A percentile compares a stretch with the other conserved stretches of the same genome.
Evolutionary conservation across 1,140 invertebrate genomes (phyloP).

Genomic region (Zophobas morio): DNA sequence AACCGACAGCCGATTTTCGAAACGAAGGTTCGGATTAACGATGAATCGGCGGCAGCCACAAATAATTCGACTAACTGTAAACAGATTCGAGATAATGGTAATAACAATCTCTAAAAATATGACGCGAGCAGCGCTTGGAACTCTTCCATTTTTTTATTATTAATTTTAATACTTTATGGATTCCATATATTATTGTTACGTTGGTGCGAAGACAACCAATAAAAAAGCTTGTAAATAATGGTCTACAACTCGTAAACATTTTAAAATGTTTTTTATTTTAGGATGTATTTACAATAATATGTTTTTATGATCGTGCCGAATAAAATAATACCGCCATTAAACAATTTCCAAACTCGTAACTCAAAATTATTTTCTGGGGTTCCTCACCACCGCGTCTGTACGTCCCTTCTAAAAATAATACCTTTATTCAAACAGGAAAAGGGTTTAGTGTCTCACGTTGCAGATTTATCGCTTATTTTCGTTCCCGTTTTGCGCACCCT

Average conservation of each 20-base stretch:
- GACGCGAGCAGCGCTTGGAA: constrained; percentile 20
- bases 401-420: constrained; percentile 20
- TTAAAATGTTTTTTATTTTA: constrained; percentile 41
- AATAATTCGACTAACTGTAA: constrained; percentile 26
- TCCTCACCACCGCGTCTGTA: neutral
- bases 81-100: constrained; percentile 37
- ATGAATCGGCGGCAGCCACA: neutral
- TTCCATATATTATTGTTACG: constrained; percentile 40
- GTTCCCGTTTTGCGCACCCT: constrained; percentile 8
- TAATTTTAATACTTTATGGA: constrained; percentile 37
- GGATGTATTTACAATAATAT: constrained; percentile 20
- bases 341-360: neutral
- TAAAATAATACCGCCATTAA: constrained; percentile 20
- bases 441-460: constrained; percentile 34
- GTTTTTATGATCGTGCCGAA: constrained; percentile 17
- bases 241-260: constrained; percentile 28
- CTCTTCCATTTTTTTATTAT: constrained; percentile 42
- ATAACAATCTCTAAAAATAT: constrained; percentile 43
- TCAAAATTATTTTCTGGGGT: constrained; percentile 10
- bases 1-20: constrained; percentile 13
- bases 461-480: constrained; percentile 42
- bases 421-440: constrained; percentile 31
- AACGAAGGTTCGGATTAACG: constrained; percentile 10
- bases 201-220: constrained; percentile 22
- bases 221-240: constrained; percentile 29